Evolutionary conservation across 1,140 invertebrate species (phyloP).

Genomic region (Atta texana): DNA sequence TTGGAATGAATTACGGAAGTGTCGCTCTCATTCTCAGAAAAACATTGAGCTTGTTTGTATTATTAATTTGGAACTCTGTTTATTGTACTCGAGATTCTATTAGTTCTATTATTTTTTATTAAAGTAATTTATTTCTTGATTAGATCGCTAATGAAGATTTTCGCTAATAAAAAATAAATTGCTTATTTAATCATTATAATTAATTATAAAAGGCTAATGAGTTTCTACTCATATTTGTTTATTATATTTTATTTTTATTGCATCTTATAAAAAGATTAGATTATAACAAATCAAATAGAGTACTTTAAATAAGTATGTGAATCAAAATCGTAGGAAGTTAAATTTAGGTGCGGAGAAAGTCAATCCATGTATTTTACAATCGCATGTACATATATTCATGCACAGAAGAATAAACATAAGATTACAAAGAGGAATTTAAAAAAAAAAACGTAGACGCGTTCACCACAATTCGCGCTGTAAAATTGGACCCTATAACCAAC

Average conservation of each 20-base stretch:
- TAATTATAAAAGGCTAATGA: neutral
- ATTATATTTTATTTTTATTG: neutral
- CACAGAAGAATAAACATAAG: neutral
- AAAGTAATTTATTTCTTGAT: conserved; percentile 1
- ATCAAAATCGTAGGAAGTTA: neutral
- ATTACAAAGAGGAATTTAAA: neutral
- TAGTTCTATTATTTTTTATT: neutral
- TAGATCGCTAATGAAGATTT: neutral
- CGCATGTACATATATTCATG: conserved; percentile 9
- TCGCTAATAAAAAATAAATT: neutral
- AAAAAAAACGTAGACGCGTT: neutral
- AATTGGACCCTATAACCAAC: conserved; percentile 72
- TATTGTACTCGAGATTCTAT: neutral
- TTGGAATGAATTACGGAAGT: neutral
- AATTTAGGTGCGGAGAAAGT: neutral
- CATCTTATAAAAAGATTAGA: neutral
- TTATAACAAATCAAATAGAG: neutral
- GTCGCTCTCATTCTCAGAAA: neutral
- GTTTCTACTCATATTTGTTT: conserved; percentile 60
- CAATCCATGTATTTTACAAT: neutral
- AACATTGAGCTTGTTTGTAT: neutral
- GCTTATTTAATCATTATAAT: neutral
- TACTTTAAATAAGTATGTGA: neutral
- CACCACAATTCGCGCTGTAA: neutral
- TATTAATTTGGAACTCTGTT: conserved; percentile 10